phyloP scores from a whole-genome alignment of 1,140 invertebrate genomes.

The Panagrolaimus sp. region DNA sequence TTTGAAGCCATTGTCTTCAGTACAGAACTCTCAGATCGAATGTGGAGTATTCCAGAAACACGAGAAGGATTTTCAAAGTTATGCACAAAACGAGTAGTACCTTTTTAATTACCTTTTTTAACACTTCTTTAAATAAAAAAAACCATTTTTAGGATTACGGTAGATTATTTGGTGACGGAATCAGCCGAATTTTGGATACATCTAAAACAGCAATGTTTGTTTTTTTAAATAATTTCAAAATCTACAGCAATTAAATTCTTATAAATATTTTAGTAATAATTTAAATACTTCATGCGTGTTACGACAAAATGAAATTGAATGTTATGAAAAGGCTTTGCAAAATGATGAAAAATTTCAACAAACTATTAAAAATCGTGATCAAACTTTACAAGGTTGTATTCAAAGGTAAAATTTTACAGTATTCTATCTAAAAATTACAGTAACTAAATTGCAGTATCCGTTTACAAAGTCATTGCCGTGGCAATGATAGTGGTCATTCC shows the following conservation, averaged over 20 bases:
- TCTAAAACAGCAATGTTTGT: conserved; percentile 22
- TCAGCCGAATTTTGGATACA: conserved; percentile 45
- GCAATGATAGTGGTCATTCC: conserved; percentile 18
- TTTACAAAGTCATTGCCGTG: conserved; percentile 35
- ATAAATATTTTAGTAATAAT: conserved; percentile 37
- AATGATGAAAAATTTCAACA: conserved; percentile 40
- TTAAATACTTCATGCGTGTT: conserved; percentile 39
- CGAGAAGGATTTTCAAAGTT: not conserved
- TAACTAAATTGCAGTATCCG: conserved; percentile 29
- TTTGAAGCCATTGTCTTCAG: conserved; percentile 38
- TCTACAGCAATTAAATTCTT: not conserved
- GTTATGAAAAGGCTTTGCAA: conserved; percentile 35
- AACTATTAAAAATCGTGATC: conserved; percentile 35
- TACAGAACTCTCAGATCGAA: conserved; percentile 39
- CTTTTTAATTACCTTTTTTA: not conserved
- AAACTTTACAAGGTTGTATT: conserved; percentile 35
- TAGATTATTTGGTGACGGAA: conserved; percentile 47
- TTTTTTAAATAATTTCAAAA: not conserved
- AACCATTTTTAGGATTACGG: conserved; percentile 3
- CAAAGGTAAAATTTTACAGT: conserved; percentile 22
- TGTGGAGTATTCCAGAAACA: conserved; percentile 39
- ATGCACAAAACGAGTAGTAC: not conserved
- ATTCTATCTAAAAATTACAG: not conserved
- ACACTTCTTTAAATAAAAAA: conserved; percentile 19
- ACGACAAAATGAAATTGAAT: conserved; percentile 32